A percentile compares a stretch with the other conserved stretches of the same genome.
These are phyloP conservation scores for Cryptoleucopteryx plumbea DNA, from an alignment of 2,113 vertebrate genomes.

Conservation along the genomic window DNA sequence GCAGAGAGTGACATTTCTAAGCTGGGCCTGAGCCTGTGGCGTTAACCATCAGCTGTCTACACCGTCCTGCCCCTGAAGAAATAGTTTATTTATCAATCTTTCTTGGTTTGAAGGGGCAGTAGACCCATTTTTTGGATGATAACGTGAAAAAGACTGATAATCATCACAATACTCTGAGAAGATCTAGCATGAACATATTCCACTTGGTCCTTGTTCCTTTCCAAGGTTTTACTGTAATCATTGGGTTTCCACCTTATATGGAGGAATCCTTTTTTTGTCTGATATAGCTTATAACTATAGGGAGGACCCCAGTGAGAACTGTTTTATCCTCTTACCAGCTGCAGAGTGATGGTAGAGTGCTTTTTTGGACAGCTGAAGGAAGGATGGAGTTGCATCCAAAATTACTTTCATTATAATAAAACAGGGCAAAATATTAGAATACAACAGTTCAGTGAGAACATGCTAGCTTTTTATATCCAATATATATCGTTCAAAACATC, in stretches of 20 bases:
- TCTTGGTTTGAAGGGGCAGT: background rate
- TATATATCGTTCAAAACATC: rapidly evolving
- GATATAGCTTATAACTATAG: background rate
- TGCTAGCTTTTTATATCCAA: background rate
- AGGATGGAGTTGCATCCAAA: background rate
- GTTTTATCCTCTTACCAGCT: background rate
- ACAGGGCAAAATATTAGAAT: background rate
- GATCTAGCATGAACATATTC: rapidly evolving
- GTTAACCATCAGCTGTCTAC: background rate
- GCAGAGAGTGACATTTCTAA: background rate
- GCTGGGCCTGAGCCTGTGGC: background rate
- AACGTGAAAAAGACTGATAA: background rate
- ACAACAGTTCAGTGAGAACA: background rate
- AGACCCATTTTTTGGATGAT: background rate
- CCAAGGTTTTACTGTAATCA: background rate
- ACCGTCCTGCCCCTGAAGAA: background rate
- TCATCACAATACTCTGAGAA: background rate
- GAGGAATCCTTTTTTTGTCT: background rate
- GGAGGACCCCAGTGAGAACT: background rate
- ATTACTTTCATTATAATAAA: background rate
- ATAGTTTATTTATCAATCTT: background rate
- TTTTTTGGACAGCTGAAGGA: background rate
- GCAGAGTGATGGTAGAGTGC: background rate
- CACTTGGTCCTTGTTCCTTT: background rate
- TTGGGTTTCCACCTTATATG: background rate